Conservation (phyloP, 2,888 invertebrate species). For the Pogonocherus hispidulus region DNA sequence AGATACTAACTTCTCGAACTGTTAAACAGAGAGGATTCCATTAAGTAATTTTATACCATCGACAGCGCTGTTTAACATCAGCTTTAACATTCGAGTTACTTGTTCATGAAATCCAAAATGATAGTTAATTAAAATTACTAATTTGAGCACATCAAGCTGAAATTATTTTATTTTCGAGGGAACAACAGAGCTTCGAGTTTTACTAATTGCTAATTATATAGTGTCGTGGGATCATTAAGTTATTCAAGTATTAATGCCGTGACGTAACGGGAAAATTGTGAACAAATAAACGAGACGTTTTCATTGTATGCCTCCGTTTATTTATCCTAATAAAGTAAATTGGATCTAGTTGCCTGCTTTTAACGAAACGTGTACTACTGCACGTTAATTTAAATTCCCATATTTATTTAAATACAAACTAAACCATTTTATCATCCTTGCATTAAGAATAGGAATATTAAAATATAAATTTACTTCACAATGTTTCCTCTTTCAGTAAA, state of each 20-base stretch:
- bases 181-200: constrained; percentile 17
- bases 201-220: constrained; percentile 33
- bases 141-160: constrained; percentile 57
- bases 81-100: constrained; percentile 34
- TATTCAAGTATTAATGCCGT: constrained; percentile 17
- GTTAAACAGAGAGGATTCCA: neutral
- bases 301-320: neutral
- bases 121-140: constrained; percentile 60
- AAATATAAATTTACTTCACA: too few relatives aligned
- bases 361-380: too few relatives aligned
- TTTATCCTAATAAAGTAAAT: constrained; percentile 2
- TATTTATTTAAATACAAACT: too few relatives aligned
- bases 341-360: neutral
- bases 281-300: constrained; percentile 6
- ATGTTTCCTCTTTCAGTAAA: too few relatives aligned
- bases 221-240: constrained; percentile 22
- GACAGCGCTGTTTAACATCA: constrained; percentile 30
- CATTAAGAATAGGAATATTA: too few relatives aligned
- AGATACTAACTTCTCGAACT: neutral
- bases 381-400: too few relatives aligned
- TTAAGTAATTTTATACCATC: constrained; percentile 33
- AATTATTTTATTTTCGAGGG: constrained; percentile 37
- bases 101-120: constrained; percentile 51
- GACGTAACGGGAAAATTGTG: constrained; percentile 15
- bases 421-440: too few relatives aligned